Evolutionary conservation across 1,140 invertebrate genomes (phyloP).

Genomic region (Maniola jurtina): DNA sequence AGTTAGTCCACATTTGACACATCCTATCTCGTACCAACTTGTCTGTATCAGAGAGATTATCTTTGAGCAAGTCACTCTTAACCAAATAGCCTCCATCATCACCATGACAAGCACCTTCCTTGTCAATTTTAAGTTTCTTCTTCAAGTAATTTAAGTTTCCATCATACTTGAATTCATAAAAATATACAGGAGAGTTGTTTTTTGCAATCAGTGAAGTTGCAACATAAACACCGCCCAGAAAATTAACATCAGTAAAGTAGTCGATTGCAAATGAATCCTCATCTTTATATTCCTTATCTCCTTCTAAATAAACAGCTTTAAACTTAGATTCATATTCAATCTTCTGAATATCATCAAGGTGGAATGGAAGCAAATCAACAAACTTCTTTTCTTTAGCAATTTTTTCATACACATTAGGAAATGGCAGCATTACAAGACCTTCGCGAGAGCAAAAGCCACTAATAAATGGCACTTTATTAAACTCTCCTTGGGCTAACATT

Average conservation of each 20-base stretch:
- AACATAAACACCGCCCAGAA: conserved; percentile 60
- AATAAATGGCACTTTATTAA: conserved; percentile 68
- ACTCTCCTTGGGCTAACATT: conserved; percentile 53
- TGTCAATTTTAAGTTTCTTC: conserved; percentile 47
- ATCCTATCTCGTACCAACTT: conserved; percentile 56
- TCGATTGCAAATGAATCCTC: conserved; percentile 59
- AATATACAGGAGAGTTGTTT: conserved; percentile 56
- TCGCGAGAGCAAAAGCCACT: conserved; percentile 64
- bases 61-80: conserved; percentile 42
- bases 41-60: conserved; percentile 51
- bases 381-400: conserved; percentile 55
- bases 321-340: conserved; percentile 50
- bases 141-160: conserved; percentile 68
- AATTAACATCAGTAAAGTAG: conserved; percentile 68
- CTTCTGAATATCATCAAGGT: conserved; percentile 45
- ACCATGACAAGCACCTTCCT: conserved; percentile 62
- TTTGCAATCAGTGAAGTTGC: conserved; percentile 57
- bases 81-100: conserved; percentile 68
- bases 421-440: conserved; percentile 51
- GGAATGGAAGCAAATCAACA: conserved; percentile 51
- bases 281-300: conserved; percentile 46
- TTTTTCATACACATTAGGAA: conserved; percentile 39
- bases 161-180: conserved; percentile 72
- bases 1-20: conserved; percentile 76
- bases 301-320: conserved; percentile 58